A percentile compares a stretch with the other conserved stretches of the same genome.
Conservation (phyloP, 2,113 vertebrate species). For the Chinchilla lanigera region DNA sequence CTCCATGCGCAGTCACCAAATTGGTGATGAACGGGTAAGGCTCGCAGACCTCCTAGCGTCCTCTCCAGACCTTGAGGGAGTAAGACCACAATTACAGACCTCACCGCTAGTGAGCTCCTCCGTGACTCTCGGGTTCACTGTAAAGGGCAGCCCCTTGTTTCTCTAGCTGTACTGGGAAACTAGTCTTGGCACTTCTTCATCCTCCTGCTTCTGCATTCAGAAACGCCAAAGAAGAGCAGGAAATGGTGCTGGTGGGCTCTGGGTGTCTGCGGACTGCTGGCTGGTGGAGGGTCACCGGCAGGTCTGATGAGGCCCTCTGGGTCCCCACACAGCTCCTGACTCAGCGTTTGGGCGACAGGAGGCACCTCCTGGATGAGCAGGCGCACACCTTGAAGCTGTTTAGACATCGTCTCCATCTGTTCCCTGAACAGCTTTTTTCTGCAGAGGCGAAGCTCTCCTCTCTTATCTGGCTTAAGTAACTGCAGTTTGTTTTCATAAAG, state of each 20-base stretch:
- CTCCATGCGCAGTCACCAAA: neutral
- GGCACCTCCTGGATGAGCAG: constrained; percentile 32
- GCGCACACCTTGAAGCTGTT: neutral
- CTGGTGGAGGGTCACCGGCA: neutral
- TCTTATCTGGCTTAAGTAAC: constrained; percentile 75
- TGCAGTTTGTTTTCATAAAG: constrained; percentile 77
- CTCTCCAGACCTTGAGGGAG: neutral
- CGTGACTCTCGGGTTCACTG: neutral
- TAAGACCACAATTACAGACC: neutral
- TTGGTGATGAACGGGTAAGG: neutral
- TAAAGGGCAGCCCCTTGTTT: neutral
- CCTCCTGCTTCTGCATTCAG: neutral
- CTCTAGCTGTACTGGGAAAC: neutral
- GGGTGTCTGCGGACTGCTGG: neutral
- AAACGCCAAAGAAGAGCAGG: neutral
- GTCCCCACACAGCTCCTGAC: neutral
- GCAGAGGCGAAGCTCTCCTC: neutral
- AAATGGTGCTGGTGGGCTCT: neutral
- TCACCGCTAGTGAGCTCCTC: neutral
- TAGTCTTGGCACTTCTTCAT: neutral
- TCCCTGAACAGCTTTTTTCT: constrained; percentile 62
- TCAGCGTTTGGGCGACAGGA: neutral
- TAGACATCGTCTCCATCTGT: constrained; percentile 34
- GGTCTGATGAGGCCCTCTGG: neutral
- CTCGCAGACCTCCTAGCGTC: neutral